phyloP scores from a whole-genome alignment of 2,113 vertebrate species.

The Taurulus bubalis region DNA sequence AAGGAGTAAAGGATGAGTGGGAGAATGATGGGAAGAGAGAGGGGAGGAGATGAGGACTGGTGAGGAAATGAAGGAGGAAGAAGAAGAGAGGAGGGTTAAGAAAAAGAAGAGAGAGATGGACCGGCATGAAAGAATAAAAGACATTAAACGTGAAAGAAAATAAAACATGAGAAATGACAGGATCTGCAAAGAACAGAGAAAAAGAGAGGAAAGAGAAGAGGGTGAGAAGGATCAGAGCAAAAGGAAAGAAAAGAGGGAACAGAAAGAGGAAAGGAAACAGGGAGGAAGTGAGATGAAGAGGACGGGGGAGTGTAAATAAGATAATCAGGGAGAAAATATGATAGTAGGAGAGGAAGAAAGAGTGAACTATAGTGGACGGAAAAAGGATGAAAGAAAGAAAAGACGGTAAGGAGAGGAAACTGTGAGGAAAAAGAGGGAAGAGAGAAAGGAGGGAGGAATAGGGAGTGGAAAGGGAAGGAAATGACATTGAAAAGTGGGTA shows the following conservation, averaged over 20 bases:
- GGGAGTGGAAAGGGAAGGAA: background rate
- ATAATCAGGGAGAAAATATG: background rate
- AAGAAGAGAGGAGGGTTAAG: background rate
- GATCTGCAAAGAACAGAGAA: background rate
- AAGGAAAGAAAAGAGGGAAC: background rate
- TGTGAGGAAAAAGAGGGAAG: background rate
- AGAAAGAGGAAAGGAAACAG: background rate
- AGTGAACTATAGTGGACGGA: background rate
- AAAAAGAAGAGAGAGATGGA: background rate
- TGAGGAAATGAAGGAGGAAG: background rate
- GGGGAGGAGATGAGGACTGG: background rate
- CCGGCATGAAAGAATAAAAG: background rate
- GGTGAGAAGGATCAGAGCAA: background rate
- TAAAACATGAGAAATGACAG: background rate
- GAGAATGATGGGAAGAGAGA: conserved; percentile 22
- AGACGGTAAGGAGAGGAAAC: background rate
- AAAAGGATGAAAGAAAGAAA: background rate
- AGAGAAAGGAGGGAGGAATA: background rate
- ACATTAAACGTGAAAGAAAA: background rate
- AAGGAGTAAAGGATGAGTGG: background rate
- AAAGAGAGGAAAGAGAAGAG: background rate
- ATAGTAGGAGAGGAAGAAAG: background rate
- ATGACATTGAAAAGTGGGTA: background rate
- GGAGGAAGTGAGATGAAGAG: background rate
- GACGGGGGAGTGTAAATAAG: background rate